Evolutionary conservation across 1,140 invertebrate genomes (phyloP), one percentile per base, ranked within the genome.

Genomic region (Oryzaephilus surinamensis): DNA sequence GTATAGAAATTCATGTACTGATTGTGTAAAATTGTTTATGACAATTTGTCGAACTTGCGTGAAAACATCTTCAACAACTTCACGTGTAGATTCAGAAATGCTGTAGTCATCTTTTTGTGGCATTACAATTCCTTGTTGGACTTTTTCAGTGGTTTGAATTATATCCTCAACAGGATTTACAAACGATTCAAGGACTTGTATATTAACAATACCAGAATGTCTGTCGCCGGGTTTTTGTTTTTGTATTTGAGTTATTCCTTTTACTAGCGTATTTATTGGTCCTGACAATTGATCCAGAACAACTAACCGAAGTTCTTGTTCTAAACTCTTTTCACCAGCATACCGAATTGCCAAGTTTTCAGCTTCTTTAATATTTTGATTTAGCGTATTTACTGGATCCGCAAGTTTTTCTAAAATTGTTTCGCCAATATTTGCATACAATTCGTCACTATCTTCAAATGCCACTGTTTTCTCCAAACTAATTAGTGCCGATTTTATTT

Each of bases 241-340:
- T 40, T 48, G 50, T 6, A 71, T 63, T 2, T 61, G 51, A 42
- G 69, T 62, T 14, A 71, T 40, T 3, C 61, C 60, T 48, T 65
- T 69, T 10, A 65, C 62, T 2, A 72, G 52, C 41, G 71, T 64
- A 36, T 62, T 60, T 5, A 72, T 52, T 2, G 69, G 67, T 14
- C 63, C 56, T 1, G 59, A 61, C 0, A 72, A 60, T 40, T 65
- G 64, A 36, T 72, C 68, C 12, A 72, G 50, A 30, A 71, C 57
- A 11, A 65, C 62, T 48, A 66, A 57, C 29, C 68, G 63, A 7
- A 71, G 51, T 41, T 70, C 67, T 43, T 71, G 66, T 15, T 64
- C 59, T 34, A 67, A 46, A 0, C 66, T 64, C 41, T 70, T 66
- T 32, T 62, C 51, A 0, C 52, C 57, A 7, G 63, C 48, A 18